Percentiles rank a stretch among this genome's conserved stretches.
Conservation (phyloP, 1,140 invertebrate species). For the Rhynchophorus ferrugineus region DNA sequence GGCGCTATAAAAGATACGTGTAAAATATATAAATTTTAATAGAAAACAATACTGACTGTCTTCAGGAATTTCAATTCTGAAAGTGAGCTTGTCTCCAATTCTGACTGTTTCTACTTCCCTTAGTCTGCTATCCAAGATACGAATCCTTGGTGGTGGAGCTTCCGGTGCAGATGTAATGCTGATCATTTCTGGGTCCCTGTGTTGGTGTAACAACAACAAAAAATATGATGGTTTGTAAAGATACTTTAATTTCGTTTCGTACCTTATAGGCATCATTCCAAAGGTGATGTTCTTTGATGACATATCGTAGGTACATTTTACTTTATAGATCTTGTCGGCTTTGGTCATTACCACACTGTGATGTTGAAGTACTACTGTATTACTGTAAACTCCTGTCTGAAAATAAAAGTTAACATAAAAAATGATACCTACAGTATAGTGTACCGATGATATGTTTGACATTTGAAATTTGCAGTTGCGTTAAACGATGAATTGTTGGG, state of each 20-base stretch:
- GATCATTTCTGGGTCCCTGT: conserved; percentile 86
- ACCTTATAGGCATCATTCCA: conserved; percentile 94
- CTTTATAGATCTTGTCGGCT: conserved; percentile 94
- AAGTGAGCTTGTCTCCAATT: conserved; percentile 89
- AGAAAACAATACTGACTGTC: conserved; percentile 67
- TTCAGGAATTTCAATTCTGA: conserved; percentile 93
- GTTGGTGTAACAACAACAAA: conserved; percentile 13
- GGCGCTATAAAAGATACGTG: conserved; percentile 61
- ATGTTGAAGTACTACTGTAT: conserved; percentile 90
- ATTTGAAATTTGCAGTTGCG: too few relatives aligned
- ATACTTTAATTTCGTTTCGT: conserved; percentile 11
- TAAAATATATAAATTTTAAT: conserved; percentile 4
- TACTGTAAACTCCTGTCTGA: conserved; percentile 88
- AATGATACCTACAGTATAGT: too few relatives aligned
- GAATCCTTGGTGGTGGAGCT: conserved; percentile 86
- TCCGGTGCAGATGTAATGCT: conserved; percentile 91
- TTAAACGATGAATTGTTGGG: too few relatives aligned
- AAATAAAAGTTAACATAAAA: conserved; percentile 19
- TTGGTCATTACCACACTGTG: conserved; percentile 96
- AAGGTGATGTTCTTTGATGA: conserved; percentile 94
- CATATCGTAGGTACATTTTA: conserved; percentile 95
- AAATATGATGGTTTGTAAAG: not conserved
- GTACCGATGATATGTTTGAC: too few relatives aligned
- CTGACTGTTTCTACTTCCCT: conserved; percentile 89
- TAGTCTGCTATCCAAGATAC: conserved; percentile 75